Base-by-base conservation (phyloP, 30 jellyfish, hydroid and myxozoan species). In the Phacellophora camtschatica region DNA sequence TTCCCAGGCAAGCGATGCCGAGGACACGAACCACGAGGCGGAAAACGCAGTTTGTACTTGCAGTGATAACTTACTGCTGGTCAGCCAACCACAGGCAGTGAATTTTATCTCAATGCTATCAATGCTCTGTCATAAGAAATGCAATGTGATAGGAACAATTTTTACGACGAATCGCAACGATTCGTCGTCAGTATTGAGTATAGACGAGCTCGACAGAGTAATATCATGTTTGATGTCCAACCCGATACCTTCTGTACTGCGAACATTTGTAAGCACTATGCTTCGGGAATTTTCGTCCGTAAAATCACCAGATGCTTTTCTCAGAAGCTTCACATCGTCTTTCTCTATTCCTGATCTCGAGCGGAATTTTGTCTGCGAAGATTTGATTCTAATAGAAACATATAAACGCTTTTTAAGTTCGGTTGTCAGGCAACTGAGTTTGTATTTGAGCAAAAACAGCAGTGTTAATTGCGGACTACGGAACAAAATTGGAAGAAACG, bases 371-470 rank as follows among this genome's bases (percentile, higher is more conserved):
- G 28, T 0, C 8, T 23, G 20, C 20, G 28, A 16, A 16, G 61
- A 46, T 11, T 46, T 12, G 1, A 11, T 46, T 46, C n/a, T 50
- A 11, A 39, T 55, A 2, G 71, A 28, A 8, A 49, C 71, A 25
- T 71, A 71, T 49, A 90, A 78, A 32, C 92, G 97, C n/a, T 83
- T 90, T 65, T 77, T 90, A 2, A 51, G 97, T 9, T 83, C 97
- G 0, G 92, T 90, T 19, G 96, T 90, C 12, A 87, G 97, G 51
- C 96, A 85, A 50, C 58, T 90, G 51, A 83, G 96, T 10, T 48
- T 90, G 23, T 75, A 57, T 68, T 71, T 90, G 28, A 75, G 96
- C 69, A 90, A 90, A 42, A 76, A 83, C 29, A 61, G 81, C 34
- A 69, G 69, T 36, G 65, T 68, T 1, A 96, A 83, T 49, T 54